These are phyloP conservation scores for Belonocnema kinseyi DNA, from an alignment of 1,140 invertebrate species.

Conservation along the genomic window DNA sequence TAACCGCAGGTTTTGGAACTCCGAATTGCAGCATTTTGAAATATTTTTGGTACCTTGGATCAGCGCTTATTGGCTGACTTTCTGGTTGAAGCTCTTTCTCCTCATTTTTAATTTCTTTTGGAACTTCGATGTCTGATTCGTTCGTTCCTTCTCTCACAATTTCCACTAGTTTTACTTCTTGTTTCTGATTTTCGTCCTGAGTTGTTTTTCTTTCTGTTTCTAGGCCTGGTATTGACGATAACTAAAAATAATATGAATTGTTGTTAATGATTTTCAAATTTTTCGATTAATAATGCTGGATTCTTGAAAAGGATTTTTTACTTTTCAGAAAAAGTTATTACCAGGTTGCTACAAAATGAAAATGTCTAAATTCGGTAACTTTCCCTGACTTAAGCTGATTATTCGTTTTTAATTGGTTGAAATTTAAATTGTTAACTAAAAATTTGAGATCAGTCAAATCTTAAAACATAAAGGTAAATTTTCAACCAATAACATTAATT, in stretches of 20 bases:
- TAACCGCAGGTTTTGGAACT: constrained; percentile 86
- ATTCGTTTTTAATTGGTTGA: no score
- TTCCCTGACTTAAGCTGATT: no score
- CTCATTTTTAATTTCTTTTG: constrained; percentile 51
- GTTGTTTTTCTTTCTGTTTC: constrained; percentile 69
- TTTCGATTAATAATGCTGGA: constrained; percentile 14
- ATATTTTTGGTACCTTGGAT: constrained; percentile 85
- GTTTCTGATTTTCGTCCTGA: constrained; percentile 35
- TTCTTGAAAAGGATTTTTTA: background rate
- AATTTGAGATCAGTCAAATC: no score
- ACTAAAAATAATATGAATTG: constrained; percentile 50
- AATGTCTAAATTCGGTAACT: no score
- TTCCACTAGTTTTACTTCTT: constrained; percentile 43
- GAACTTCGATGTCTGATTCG: constrained; percentile 49
- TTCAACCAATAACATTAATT: no score
- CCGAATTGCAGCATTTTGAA: constrained; percentile 93
- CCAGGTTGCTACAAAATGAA: no score
- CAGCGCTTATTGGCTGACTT: constrained; percentile 70
- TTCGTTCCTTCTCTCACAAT: constrained; percentile 46
- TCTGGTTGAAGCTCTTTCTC: constrained; percentile 39
- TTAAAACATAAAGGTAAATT: no score
- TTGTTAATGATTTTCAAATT: background rate
- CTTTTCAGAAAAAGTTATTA: no score
- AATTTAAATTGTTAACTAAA: no score
- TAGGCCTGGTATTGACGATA: constrained; percentile 81